These are phyloP conservation scores for Chrysolophus pictus DNA, from an alignment of 2,797 vertebrate genomes.

Conservation along the genomic window DNA sequence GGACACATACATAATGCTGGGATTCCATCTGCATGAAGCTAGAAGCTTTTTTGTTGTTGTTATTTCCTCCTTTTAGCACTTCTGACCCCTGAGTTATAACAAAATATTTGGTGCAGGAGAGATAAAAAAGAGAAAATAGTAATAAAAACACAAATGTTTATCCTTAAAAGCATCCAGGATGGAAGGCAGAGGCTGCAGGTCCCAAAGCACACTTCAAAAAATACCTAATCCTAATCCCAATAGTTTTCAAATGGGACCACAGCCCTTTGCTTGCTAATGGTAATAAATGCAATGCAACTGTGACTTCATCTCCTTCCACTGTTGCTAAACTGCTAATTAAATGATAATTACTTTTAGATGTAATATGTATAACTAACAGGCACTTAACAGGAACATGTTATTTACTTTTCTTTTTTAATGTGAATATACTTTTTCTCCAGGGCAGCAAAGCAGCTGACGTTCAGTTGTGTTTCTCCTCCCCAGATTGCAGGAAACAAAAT, in stretches of 20 bases:
- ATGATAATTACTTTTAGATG: conserved; percentile 55
- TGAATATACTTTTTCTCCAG: conserved; percentile 25
- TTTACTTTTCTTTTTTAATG: conserved; percentile 42
- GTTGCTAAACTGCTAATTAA: conserved; percentile 56
- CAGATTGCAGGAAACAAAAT: neutral
- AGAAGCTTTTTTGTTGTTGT: neutral
- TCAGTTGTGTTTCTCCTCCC: neutral
- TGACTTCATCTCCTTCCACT: conserved; percentile 7
- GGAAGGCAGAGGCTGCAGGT: neutral
- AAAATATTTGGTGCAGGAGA: neutral
- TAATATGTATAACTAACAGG: conserved; percentile 56
- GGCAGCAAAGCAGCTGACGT: neutral
- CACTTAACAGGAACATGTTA: conserved; percentile 28
- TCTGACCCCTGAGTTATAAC: neutral
- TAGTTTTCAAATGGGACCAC: neutral
- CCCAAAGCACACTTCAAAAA: neutral
- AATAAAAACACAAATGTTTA: neutral
- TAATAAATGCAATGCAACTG: neutral
- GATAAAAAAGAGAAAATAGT: neutral
- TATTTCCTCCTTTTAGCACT: neutral
- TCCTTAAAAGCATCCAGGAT: neutral
- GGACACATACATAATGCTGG: neutral
- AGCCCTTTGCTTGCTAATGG: neutral
- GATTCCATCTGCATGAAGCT: neutral
- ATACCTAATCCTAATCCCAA: neutral